A percentile compares a stretch with the other conserved stretches of the same genome.
Conservation (phyloP, 37 sponge, comb jelly and placozoan genomes). For the Spongilla lacustris region DNA sequence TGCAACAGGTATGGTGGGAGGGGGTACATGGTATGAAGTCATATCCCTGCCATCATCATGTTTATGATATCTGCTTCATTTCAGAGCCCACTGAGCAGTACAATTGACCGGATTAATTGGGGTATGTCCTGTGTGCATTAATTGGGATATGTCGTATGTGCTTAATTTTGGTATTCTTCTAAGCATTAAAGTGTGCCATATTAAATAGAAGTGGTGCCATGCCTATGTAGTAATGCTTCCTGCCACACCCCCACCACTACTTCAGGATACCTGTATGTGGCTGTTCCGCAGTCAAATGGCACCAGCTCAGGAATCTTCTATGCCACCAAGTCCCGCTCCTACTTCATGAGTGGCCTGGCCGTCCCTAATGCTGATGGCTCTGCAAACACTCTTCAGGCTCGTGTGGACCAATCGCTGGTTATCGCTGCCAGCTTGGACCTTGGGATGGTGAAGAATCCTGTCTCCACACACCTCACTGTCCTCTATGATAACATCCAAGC, state of each 20-base stretch:
- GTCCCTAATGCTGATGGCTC: neutral
- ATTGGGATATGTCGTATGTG: neutral
- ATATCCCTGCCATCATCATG: too few species aligned
- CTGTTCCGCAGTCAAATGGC: neutral
- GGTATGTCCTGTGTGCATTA: constrained; percentile 38
- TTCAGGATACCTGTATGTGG: neutral
- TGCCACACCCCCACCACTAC: neutral
- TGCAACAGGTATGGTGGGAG: too few species aligned
- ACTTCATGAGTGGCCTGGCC: neutral
- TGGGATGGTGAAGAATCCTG: constrained; percentile 40
- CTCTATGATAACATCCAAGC: constrained; percentile 51
- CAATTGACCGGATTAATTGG: constrained; percentile 76
- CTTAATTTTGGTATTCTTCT: too few species aligned
- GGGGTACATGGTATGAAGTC: neutral
- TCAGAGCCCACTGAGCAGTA: constrained; percentile 31
- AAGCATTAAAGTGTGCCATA: too few species aligned
- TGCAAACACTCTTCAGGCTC: neutral
- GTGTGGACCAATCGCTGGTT: constrained; percentile 56
- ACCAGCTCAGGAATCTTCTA: neutral
- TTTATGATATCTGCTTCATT: neutral
- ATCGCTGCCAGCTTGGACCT: constrained; percentile 76
- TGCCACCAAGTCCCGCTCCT: neutral
- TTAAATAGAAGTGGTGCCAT: too few species aligned
- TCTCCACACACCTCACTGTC: constrained; percentile 20
- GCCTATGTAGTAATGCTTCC: too few species aligned